phyloP scores from a whole-genome alignment of 2,797 vertebrate species.

The Acipenser oxyrinchus region DNA sequence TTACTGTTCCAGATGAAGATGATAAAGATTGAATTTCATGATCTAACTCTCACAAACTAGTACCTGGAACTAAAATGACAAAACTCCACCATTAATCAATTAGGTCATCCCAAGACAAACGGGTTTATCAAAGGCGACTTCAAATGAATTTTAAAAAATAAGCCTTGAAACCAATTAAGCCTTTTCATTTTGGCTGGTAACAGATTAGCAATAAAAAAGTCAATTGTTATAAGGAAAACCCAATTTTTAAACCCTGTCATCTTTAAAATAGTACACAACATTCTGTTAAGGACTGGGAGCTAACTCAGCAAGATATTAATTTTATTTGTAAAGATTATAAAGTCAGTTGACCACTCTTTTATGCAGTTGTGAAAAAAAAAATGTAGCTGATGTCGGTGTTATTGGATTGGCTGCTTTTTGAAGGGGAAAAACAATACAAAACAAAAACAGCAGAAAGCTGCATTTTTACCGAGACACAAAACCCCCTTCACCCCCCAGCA shows the following conservation, averaged over 20 bases:
- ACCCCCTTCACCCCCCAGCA: too few relatives aligned
- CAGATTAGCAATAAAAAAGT: constrained; percentile 9
- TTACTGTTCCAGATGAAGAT: background rate
- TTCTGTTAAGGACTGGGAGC: too few relatives aligned
- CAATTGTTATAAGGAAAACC: background rate
- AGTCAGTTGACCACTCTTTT: background rate
- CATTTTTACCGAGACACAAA: too few relatives aligned
- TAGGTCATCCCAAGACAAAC: background rate
- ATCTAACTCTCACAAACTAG: background rate
- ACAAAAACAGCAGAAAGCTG: constrained; percentile 8
- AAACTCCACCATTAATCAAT: too few relatives aligned
- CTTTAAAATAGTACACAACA: too few relatives aligned
- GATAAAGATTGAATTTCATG: background rate
- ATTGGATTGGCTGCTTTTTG: background rate
- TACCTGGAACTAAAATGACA: background rate
- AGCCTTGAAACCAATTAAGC: constrained; percentile 2
- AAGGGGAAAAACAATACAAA: constrained; percentile 10
- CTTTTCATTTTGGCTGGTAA: constrained; percentile 9
- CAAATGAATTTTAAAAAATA: constrained; percentile 13
- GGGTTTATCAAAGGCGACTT: background rate
- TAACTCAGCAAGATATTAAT: too few relatives aligned
- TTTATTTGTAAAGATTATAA: too few relatives aligned
- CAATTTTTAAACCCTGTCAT: background rate
- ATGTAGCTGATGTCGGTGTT: background rate
- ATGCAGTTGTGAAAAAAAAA: constrained; percentile 7